phyloP scores from a whole-genome alignment of 2,888 invertebrate species.

The Isotomurus palustris region DNA sequence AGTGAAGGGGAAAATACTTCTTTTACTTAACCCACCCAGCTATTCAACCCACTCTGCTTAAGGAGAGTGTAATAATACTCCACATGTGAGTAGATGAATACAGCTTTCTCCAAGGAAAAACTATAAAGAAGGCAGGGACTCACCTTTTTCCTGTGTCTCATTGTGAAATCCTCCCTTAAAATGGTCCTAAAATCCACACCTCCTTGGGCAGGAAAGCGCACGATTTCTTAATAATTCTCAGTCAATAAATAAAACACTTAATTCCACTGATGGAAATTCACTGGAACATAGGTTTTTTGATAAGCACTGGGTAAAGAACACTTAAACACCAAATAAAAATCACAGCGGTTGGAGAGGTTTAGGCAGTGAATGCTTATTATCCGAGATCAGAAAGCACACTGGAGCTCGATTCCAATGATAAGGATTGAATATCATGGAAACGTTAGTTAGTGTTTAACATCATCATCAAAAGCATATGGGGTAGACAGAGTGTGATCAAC shows the following conservation, averaged over 20 bases:
- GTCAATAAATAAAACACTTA: background rate
- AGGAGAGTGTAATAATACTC: no score
- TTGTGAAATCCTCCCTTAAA: background rate
- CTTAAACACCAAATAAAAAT: background rate
- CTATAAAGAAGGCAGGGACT: background rate
- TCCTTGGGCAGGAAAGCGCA: no score
- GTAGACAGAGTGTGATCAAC: slow-evolving; percentile 28
- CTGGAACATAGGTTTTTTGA: background rate
- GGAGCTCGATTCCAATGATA: slow-evolving; percentile 12
- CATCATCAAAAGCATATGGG: slow-evolving; percentile 7
- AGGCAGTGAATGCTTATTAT: slow-evolving; percentile 26
- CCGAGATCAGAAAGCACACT: slow-evolving; percentile 35
- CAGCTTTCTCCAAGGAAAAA: background rate
- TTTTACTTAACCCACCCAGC: no score
- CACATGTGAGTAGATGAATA: background rate
- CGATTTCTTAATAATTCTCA: no score
- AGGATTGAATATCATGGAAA: slow-evolving; percentile 26
- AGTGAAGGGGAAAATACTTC: no score
- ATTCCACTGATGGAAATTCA: background rate
- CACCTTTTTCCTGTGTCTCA: slow-evolving; percentile 11
- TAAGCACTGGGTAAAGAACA: background rate
- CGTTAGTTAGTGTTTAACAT: slow-evolving; percentile 17
- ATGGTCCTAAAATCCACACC: background rate
- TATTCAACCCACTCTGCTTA: no score
- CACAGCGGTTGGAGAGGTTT: background rate